Conservation (phyloP, 2,888 invertebrate species). For the Hoplodrina blanda region DNA sequence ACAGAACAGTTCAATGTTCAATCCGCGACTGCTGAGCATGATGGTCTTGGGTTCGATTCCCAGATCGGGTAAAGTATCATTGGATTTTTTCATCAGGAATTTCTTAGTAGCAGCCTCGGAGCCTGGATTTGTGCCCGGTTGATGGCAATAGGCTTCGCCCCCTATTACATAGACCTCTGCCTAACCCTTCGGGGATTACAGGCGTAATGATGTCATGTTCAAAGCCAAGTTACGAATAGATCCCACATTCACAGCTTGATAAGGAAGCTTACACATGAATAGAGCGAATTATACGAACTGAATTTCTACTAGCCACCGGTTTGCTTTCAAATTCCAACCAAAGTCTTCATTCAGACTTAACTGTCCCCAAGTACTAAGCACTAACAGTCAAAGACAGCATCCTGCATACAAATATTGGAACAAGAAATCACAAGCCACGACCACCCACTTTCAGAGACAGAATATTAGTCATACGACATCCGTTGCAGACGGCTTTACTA, state of each 20-base stretch:
- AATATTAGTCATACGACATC: constrained; percentile 44
- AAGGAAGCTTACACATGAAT: constrained; percentile 3
- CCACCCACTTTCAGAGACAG: constrained; percentile 17
- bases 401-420: constrained; percentile 46
- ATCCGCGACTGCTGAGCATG: too few species aligned
- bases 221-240: constrained; percentile 21
- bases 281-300: background rate
- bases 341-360: constrained; percentile 6
- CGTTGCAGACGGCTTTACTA: constrained; percentile 40
- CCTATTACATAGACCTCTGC: too few species aligned
- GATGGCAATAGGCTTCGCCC: too few species aligned
- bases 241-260: background rate
- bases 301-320: constrained; percentile 8
- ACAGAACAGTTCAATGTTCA: too few species aligned
- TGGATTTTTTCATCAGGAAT: too few species aligned
- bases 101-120: too few species aligned
- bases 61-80: too few species aligned
- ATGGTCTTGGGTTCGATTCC: too few species aligned
- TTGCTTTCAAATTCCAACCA: constrained; percentile 3
- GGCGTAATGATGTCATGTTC: background rate
- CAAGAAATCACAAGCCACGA: constrained; percentile 42
- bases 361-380: background rate
- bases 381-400: constrained; percentile 26
- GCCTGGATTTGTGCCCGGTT: too few species aligned
- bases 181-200: too few species aligned